phyloP scores from a whole-genome alignment of 2,797 vertebrate species.

The Mormyrops attenuatus region DNA sequence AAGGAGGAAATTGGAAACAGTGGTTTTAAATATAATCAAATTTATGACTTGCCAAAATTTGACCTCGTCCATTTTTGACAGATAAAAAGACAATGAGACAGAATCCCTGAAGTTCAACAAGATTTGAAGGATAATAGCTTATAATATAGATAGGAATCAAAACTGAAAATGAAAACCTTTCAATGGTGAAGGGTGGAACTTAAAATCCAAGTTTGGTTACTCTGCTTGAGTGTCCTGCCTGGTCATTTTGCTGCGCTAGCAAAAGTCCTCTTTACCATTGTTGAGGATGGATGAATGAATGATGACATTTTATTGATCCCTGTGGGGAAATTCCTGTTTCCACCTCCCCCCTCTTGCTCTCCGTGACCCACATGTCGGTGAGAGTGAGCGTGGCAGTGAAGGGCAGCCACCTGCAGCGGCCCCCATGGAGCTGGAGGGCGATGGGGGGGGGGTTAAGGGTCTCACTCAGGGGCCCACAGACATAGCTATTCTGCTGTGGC shows the following conservation, averaged over 20 bases:
- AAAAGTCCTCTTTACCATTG: background rate
- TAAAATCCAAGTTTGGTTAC: background rate
- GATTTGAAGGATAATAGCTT: background rate
- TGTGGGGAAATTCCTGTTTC: background rate
- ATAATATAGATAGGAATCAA: background rate
- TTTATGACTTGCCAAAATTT: background rate
- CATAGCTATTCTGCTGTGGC: background rate
- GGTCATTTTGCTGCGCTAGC: background rate
- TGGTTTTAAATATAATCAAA: background rate
- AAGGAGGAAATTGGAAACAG: background rate
- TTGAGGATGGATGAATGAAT: background rate
- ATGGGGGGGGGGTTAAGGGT: background rate
- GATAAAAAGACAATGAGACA: background rate
- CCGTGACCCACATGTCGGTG: background rate
- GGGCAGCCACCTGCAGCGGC: background rate
- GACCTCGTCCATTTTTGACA: background rate
- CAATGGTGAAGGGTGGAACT: background rate
- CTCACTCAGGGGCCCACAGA: background rate
- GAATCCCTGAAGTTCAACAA: background rate
- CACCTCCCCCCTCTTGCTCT: background rate
- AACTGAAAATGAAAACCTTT: background rate
- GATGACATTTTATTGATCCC: background rate
- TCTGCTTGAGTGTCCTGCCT: background rate
- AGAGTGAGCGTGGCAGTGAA: background rate
- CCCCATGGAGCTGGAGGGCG: background rate